A percentile compares a stretch with the other conserved stretches of the same genome.
phyloP scores from a whole-genome alignment of 2,797 vertebrate species.

The Mus caroli region DNA sequence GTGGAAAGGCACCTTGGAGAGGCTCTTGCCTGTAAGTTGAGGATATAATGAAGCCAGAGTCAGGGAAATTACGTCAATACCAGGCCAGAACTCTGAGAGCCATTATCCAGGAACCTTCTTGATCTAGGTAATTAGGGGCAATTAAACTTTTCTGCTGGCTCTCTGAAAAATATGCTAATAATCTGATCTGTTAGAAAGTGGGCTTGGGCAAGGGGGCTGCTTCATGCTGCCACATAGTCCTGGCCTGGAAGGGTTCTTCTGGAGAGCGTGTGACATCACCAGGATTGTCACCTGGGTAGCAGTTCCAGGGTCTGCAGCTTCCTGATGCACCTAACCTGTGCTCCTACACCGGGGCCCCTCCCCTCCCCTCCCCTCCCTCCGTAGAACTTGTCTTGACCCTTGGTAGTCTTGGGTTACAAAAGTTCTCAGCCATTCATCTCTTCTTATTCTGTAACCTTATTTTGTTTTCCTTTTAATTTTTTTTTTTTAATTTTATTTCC shows the following conservation, averaged over 20 bases:
- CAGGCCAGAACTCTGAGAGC: conserved; percentile 93
- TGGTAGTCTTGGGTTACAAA: not conserved
- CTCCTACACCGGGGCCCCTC: not conserved
- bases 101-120: conserved; percentile 95
- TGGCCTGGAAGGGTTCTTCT: conserved; percentile 53
- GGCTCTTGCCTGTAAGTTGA: conserved; percentile 75
- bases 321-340: not conserved
- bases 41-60: conserved; percentile 93
- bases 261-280: conserved; percentile 3
- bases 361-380: accelerated
- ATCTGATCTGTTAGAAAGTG: conserved; percentile 88
- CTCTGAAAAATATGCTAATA: conserved; percentile 95
- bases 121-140: conserved; percentile 96
- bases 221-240: not conserved
- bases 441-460: accelerated
- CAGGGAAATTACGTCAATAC: conserved; percentile 93
- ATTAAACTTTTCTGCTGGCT: conserved; percentile 96
- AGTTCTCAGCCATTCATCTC: not conserved
- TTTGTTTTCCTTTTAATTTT: not conserved
- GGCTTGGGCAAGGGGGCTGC: conserved; percentile 3
- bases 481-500: not conserved
- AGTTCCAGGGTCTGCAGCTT: not conserved
- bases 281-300: not conserved
- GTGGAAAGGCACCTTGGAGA: conserved; percentile 73
- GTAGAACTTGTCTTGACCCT: not conserved